A percentile compares a stretch with the other conserved stretches of the same genome.
phyloP scores from a whole-genome alignment of 2,797 vertebrate species.

The Acropternis orthonyx region DNA sequence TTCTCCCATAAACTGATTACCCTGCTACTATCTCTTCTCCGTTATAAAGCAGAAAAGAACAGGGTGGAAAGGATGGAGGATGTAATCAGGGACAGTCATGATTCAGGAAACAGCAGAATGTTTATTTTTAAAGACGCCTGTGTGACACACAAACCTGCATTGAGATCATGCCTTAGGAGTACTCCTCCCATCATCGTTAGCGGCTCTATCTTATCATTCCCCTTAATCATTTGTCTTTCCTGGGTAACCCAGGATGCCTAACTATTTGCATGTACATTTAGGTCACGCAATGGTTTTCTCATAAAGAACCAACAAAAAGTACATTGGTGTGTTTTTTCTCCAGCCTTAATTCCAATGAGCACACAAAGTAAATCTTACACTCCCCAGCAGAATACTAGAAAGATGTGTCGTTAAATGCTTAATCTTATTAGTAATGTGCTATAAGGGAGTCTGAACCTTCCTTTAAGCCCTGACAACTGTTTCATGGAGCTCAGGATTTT shows the following conservation, averaged over 20 bases:
- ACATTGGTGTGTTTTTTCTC: background rate
- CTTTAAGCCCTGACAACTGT: constrained; percentile 32
- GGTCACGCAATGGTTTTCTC: constrained; percentile 28
- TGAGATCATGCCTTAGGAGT: background rate
- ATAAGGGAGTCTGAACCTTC: constrained; percentile 23
- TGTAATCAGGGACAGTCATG: background rate
- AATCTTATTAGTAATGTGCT: constrained; percentile 32
- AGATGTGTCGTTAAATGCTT: constrained; percentile 2
- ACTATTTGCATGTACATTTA: constrained; percentile 40
- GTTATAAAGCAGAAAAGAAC: background rate
- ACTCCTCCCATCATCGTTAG: background rate
- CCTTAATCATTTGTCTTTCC: background rate
- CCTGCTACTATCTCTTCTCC: constrained; percentile 9
- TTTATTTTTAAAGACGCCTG: constrained; percentile 10
- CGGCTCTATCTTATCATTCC: background rate
- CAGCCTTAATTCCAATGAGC: background rate
- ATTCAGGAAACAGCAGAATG: background rate
- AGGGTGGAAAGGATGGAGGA: background rate
- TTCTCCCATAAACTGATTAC: constrained; percentile 30
- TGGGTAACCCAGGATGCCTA: background rate
- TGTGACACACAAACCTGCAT: constrained; percentile 50
- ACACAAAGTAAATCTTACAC: background rate
- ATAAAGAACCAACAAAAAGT: background rate
- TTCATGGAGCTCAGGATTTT: background rate
- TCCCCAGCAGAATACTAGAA: constrained; percentile 12